phyloP scores from a whole-genome alignment of 1,140 invertebrate genomes.

The Zeugodacus cucurbitae region DNA sequence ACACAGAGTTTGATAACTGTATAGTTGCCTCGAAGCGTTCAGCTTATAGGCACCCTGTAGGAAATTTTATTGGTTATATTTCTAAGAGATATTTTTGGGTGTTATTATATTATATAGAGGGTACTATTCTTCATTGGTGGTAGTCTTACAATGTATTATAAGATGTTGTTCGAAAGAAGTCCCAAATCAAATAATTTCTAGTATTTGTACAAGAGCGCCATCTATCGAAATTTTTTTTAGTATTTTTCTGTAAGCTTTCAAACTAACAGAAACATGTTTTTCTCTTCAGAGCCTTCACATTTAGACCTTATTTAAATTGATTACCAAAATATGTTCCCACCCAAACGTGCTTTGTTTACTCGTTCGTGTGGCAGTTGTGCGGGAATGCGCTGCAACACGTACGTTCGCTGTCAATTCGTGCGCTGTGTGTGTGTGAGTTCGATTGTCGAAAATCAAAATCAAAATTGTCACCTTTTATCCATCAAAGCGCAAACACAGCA shows the following conservation, averaged over 20 bases:
- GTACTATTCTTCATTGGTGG: too few relatives aligned
- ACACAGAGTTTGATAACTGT: not conserved
- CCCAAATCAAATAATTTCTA: too few relatives aligned
- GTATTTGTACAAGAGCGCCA: too few relatives aligned
- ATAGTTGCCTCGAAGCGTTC: not conserved
- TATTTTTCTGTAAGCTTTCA: not conserved
- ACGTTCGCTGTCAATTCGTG: not conserved
- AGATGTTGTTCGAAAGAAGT: too few relatives aligned
- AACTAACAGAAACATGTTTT: not conserved
- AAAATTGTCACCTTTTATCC: not conserved
- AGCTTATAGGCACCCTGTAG: not conserved
- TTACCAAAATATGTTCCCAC: not conserved
- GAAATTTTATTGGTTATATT: not conserved
- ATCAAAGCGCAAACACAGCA: not conserved
- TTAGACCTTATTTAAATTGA: not conserved
- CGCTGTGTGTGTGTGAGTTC: not conserved
- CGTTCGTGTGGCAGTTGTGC: not conserved
- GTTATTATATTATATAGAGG: too few relatives aligned
- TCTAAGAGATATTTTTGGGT: not conserved
- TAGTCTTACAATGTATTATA: too few relatives aligned
- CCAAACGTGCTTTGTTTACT: not conserved
- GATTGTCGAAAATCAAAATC: not conserved
- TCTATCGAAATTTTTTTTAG: too few relatives aligned
- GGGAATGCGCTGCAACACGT: not conserved
- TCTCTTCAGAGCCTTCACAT: not conserved